These are phyloP conservation scores for Riparia riparia DNA, from an alignment of 2,113 vertebrate species.

Conservation along the genomic window DNA sequence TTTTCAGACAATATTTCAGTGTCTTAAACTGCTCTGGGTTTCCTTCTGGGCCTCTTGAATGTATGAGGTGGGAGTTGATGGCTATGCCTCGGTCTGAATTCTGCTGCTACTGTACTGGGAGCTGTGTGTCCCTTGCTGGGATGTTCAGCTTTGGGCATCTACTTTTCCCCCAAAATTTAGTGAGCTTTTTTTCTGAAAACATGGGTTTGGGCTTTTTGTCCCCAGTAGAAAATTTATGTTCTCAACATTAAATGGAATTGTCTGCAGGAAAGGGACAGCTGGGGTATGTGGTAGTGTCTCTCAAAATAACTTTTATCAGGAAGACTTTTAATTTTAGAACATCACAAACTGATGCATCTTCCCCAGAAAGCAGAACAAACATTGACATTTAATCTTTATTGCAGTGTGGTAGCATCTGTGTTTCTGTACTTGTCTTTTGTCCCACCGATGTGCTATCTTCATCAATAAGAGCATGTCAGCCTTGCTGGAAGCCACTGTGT, in stretches of 20 bases:
- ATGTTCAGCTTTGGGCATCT: neutral
- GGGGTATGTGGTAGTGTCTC: neutral
- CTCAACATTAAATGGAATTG: neutral
- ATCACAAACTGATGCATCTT: neutral
- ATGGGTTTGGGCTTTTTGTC: neutral
- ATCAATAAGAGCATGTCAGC: neutral
- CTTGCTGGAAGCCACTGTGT: neutral
- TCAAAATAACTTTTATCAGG: neutral
- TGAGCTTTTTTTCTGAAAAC: neutral
- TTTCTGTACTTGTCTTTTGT: neutral
- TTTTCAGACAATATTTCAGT: constrained; percentile 23
- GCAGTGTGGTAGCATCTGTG: neutral
- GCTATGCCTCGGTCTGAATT: neutral
- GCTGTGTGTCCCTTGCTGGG: neutral
- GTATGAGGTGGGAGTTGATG: constrained; percentile 13
- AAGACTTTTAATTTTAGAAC: neutral
- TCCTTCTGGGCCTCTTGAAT: neutral
- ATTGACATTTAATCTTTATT: neutral
- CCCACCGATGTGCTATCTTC: rapidly evolving
- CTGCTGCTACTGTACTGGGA: constrained; percentile 11
- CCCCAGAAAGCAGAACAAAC: neutral
- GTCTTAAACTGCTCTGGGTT: neutral
- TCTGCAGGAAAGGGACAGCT: neutral
- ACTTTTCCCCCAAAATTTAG: neutral
- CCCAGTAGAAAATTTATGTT: neutral